A percentile compares a stretch with the other conserved stretches of the same genome.
Evolutionary conservation across 2,888 invertebrate species (phyloP).

Genomic region (Oegoconia quadripuncta): DNA sequence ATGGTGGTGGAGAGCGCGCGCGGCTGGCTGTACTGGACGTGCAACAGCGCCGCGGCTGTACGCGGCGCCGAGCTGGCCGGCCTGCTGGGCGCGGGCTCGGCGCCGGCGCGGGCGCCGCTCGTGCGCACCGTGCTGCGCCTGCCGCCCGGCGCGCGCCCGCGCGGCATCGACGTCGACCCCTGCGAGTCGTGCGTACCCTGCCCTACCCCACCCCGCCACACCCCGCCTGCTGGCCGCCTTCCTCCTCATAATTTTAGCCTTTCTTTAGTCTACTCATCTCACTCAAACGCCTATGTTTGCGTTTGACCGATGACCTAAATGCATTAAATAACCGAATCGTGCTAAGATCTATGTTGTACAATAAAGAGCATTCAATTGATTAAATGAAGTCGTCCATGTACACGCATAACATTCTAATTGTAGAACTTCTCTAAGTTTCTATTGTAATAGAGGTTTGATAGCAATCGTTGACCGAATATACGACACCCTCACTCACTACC

Average conservation of each 20-base stretch:
- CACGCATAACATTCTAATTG: too few relatives aligned
- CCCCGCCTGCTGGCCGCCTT: too few relatives aligned
- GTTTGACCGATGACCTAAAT: too few relatives aligned
- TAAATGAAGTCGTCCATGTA: too few relatives aligned
- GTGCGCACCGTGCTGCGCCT: slow-evolving; percentile 82
- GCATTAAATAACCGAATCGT: too few relatives aligned
- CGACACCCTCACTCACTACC: background rate
- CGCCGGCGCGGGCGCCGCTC: slow-evolving; percentile 16
- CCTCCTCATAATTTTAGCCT: background rate
- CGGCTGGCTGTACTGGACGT: slow-evolving; percentile 91
- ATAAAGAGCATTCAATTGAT: too few relatives aligned
- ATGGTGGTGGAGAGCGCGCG: slow-evolving; percentile 86
- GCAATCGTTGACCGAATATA: background rate
- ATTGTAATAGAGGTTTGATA: background rate
- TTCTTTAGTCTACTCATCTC: too few relatives aligned
- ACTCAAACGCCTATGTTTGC: too few relatives aligned
- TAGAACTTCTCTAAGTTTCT: too few relatives aligned
- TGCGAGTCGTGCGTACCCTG: slow-evolving; percentile 76
- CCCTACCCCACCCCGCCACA: too few relatives aligned
- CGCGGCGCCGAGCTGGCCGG: slow-evolving; percentile 19
- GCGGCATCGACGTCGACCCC: slow-evolving; percentile 91
- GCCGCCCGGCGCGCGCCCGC: slow-evolving; percentile 85
- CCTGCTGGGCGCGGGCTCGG: slow-evolving; percentile 18
- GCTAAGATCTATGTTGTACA: too few relatives aligned
- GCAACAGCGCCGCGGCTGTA: slow-evolving; percentile 84